Evolutionary conservation across 1,140 invertebrate genomes (phyloP).

Genomic region (Campodea augens): DNA sequence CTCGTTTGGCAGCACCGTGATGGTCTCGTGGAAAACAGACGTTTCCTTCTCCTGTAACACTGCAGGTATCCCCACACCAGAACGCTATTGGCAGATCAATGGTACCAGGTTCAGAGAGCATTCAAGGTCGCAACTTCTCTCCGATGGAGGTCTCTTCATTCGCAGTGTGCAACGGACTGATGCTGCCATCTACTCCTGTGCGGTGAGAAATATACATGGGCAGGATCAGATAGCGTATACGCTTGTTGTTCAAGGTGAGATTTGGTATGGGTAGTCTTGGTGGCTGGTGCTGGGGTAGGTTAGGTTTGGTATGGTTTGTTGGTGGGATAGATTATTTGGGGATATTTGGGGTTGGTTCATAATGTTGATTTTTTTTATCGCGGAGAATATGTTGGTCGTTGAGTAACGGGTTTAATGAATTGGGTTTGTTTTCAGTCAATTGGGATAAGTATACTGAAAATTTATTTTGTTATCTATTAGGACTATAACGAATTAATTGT

Average conservation of each 20-base stretch:
- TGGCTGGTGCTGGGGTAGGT: too few relatives aligned
- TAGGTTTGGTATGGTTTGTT: too few relatives aligned
- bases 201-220: not conserved
- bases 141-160: conserved; percentile 30
- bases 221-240: not conserved
- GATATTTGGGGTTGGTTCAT: too few relatives aligned
- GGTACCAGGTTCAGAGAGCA: not conserved
- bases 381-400: too few relatives aligned
- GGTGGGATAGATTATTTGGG: too few relatives aligned
- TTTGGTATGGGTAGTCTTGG: too few relatives aligned
- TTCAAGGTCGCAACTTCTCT: conserved; percentile 20
- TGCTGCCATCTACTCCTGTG: conserved; percentile 20
- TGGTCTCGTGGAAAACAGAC: conserved; percentile 19
- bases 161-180: conserved; percentile 27
- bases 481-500: too few relatives aligned
- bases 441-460: too few relatives aligned
- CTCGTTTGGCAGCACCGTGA: conserved; percentile 17
- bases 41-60: conserved; percentile 24
- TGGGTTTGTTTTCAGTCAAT: too few relatives aligned
- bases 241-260: conserved; percentile 1
- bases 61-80: conserved; percentile 22
- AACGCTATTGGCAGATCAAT: conserved; percentile 4
- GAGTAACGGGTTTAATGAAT: too few relatives aligned
- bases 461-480: too few relatives aligned
- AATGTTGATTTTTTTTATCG: too few relatives aligned